Base-by-base conservation (phyloP, 2,113 vertebrate genomes). In the Upupa epops region DNA sequence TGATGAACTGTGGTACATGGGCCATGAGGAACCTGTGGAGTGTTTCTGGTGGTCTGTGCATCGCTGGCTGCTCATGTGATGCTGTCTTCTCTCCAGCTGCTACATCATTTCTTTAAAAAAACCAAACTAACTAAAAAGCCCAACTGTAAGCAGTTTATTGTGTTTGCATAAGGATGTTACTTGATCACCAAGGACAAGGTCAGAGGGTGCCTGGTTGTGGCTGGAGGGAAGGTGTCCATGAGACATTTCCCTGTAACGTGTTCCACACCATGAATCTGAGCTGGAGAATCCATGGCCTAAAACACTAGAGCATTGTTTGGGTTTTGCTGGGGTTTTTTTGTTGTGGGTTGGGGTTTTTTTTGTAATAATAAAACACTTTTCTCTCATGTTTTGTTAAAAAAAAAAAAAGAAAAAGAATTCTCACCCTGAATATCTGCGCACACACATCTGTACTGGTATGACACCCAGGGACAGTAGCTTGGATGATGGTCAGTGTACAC, bases 351-450 rank as follows among this genome's bases (percentile, higher is more conserved):
- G n/a, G n/a, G n/a, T 19, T 61, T 93, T 94, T 91, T 91, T 80
- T 90, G 69, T 83, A 93, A 95, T 49, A 96, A 96, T 91, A 96
- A 95, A 96, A 83, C 88, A 92, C 76, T 95, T 95, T 90, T 95
- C 72, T 92, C 83, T 95, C 83, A 89, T 86, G 60, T 86, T 94
- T 95, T 95, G 69, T 92, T 90, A 87, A 94, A 92, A 92, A 72
- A 37, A 17, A 26, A 40, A 31, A 17, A 16, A 9, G 29, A 26
- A 40, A 31, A 17, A 16, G 8, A 29, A 42, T 9, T 59, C 64
- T 94, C 65, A 58, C 66, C 18, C 1, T 92, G 81, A 22, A 22
- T 94, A 16, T 76, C 59, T 24, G 56, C 28, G 40, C 5, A 19
- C 74, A 73, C 83, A 29, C 48, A 42, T 80, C 84, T 58, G 65